Percentiles rank a stretch among this genome's conserved stretches.
Conservation (phyloP, 2,113 vertebrate genomes). For the Enhydra lutris region DNA sequence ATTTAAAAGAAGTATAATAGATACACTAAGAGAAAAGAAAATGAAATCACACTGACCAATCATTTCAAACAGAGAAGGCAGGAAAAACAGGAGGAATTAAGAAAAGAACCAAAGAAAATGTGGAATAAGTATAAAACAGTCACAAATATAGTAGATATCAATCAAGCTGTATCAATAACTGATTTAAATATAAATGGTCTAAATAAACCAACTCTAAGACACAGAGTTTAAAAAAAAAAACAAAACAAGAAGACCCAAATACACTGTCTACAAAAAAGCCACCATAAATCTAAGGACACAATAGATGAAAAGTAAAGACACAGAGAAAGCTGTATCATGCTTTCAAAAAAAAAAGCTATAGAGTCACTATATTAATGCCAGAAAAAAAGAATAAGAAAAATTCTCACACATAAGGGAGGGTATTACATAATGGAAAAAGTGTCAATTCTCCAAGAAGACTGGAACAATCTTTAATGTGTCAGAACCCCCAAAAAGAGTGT, state of each 20-base stretch:
- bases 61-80: slow-evolving; percentile 13
- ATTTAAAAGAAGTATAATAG: not conserved
- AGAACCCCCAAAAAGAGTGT: slow-evolving; percentile 36
- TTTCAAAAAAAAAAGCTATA: not conserved
- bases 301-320: not conserved
- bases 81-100: not conserved
- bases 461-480: slow-evolving; percentile 34
- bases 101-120: not conserved
- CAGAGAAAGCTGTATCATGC: not conserved
- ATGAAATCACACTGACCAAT: not conserved
- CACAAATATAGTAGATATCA: not conserved
- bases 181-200: not conserved
- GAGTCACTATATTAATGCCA: not conserved
- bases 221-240: not conserved
- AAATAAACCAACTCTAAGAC: slow-evolving; percentile 30
- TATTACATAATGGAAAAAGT: slow-evolving; percentile 27
- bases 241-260: not conserved
- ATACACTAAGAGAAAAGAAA: not conserved
- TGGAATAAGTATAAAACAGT: not conserved
- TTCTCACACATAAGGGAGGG: not conserved
- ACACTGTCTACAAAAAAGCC: not conserved
- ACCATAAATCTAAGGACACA: not conserved
- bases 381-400: not conserved
- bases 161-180: not conserved
- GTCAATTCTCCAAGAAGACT: slow-evolving; percentile 20